Base-by-base conservation (phyloP, 2,113 vertebrate genomes). In the Chlorocebus sabaeus region DNA sequence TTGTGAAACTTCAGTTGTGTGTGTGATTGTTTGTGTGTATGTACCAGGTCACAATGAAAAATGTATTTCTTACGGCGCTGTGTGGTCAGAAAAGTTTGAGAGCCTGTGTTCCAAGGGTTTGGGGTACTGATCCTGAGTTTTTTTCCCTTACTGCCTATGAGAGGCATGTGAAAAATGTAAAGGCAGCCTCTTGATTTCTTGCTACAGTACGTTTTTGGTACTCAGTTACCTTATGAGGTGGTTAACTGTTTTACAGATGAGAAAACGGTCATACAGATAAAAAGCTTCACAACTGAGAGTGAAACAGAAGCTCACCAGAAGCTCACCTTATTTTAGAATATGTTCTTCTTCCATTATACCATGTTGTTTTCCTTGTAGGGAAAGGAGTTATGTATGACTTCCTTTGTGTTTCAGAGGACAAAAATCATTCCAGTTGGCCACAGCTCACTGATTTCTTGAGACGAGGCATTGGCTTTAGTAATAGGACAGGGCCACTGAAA, bases 41-140 rank as follows among this genome's bases (percentile, higher is more conserved):
- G 18, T 80, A 43, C 72, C 95, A 23, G 59, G 23, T 95, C 93
- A 85, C 81, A 97, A 3, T 95, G 89, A 78, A 96, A 97, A 88
- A 48, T 91, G 30, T 85, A 17, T 79, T 82, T 95, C 11, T 72
- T 95, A 83, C 23, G 81, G 23, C 78, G 80, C n/a, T 91, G 85
- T 89, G 45, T 89, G 57, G n/a, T 88, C 35, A 92, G 55, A 86
- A 64, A 89, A 88, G 30, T 97, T 90, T 95, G 38, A 82, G 89
- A 97, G 45, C 17, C 20, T 95, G 11, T 90, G 25, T 87, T 95
- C 2, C 70, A 90, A 52, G 95, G 23, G 40, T 70, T 93, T 91
- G 67, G 59, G 18, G 35, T 89, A 80, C 40, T 80, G 92, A 93
- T 90, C 32, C 78, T 90, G 30, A 93, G 32, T 67, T 57, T 22